Conservation (phyloP, 2,797 vertebrate species). For the Sebastes reedi region DNA sequence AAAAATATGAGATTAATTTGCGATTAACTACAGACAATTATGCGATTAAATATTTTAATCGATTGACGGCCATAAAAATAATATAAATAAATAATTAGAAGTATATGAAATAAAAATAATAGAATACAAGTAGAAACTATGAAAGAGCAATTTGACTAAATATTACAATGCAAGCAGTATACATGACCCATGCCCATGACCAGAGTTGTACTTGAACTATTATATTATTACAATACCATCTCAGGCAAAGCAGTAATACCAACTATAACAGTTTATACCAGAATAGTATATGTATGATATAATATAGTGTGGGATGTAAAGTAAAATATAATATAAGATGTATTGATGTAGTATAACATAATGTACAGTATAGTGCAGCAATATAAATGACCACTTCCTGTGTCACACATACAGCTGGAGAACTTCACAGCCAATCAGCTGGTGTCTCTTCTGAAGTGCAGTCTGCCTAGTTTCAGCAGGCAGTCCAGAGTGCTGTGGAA, state of each 20-base stretch:
- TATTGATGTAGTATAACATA: background rate
- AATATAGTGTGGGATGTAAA: background rate
- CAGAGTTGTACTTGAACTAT: no score
- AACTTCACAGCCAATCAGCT: slow-evolving; percentile 73
- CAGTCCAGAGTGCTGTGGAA: slow-evolving; percentile 74
- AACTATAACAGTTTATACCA: background rate
- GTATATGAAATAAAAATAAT: background rate
- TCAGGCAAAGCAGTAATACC: rapidly evolving
- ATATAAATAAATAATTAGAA: background rate
- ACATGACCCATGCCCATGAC: no score
- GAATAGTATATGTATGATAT: no score
- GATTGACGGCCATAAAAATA: no score
- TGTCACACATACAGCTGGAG: slow-evolving; percentile 50
- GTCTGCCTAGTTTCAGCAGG: slow-evolving; percentile 64
- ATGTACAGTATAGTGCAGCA: background rate
- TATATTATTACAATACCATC: no score
- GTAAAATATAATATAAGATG: background rate
- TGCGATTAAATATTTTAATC: no score
- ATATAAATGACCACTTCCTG: background rate
- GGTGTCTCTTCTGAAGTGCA: slow-evolving; percentile 70
- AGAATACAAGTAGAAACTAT: background rate
- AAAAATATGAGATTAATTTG: no score
- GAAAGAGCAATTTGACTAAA: background rate
- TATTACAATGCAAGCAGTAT: background rate
- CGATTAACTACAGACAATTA: no score